Evolutionary conservation across 2,113 vertebrate species (phyloP), one percentile per base, ranked within the genome.

Genomic region (Coryphaenoides rupestris): DNA sequence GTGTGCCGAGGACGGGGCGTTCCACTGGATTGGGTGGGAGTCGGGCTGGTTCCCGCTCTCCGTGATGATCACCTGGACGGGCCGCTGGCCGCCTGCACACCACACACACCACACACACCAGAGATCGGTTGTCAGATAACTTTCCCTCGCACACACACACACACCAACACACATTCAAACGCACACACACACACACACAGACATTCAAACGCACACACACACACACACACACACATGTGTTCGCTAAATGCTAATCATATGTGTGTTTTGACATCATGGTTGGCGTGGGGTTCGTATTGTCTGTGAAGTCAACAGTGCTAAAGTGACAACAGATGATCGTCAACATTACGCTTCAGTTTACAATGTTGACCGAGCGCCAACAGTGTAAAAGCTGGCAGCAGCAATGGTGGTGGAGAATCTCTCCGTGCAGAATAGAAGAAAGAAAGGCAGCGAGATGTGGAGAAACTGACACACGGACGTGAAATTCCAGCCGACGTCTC

Each of bases 21-120:
- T 96, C 96, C 97, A 99, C 70, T 98, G 95, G 72, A 99, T 95
- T 7, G 97, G 97, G 79, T 98, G 95, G 1, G 95, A 95, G 79
- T 97, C 91, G 23, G 96, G 93, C 19, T 96, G 94, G 71, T 93
- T 96, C 10, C 92, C 85, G 19, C 90, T 89, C 80, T 99, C 96
- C 9, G 95, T 93, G 65, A 99, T 96, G 76, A 98, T 91, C 49
- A 99, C 95, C 73, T 98, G 95, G n/a, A 98, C 93, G 19, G 95
- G 95, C 5, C 92, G 94, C 19, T 77, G 6, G 40, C 93, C 87
- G 57, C 93, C 96, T 91, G 69, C 2, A 45, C 3, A 57, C 33
- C 4, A 65, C 5, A 45, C 13, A 45, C 3, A 57, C 33, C 4
- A 65, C 5, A 45, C 13, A 60, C 9, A 40, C 33, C 33, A 40